Base-by-base conservation (phyloP, 2,113 vertebrate genomes). In the Propithecus coquereli region DNA sequence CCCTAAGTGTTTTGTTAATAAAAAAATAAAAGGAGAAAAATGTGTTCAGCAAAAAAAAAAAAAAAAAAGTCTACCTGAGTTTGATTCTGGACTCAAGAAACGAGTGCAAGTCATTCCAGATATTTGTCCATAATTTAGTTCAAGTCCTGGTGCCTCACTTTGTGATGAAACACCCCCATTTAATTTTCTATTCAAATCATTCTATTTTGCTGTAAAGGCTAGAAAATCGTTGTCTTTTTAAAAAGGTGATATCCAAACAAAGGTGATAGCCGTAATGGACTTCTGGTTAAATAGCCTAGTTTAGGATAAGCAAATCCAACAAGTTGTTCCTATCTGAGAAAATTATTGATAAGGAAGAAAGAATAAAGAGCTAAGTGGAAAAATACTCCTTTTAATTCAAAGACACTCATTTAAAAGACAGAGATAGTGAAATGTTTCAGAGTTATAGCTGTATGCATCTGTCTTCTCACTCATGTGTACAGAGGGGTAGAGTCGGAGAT, bases 1-100 rank as follows among this genome's bases (percentile, higher is more conserved):
- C 61, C 22, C 73, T 94, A 65, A 93, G 37, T 85, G 61, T 95
- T 95, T 94, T 71, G 71, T 81, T 89, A 93, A 83, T 94, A 89
- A 92, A 96, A 85, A 85, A 27, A 50, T 82, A 57, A 70, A 61
- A 68, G 17, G 43, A 57, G 61, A 43, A 91, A 91, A 81, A 68
- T 70, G 13, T 94, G 37, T 40, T 85, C 17, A 54, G 52, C 52
- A 52, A 52, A 52, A 2, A 43, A 37, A 18, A 68, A 52, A 18
- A 68, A 14, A 40, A 50, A 54, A 52, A 73, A 66, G 61, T 12
- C 43, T 87, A 27, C 59, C 20, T 91, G 5, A 22, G 9, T 88
- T 91, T 97, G 25, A 86, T 65, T 96, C 71, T 73, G 12, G 63
- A n/a, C 45, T 95, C 16, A 87, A 87, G 37, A 83, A 93, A 91